Evolutionary conservation across 1,140 invertebrate genomes (phyloP).

Genomic region (Melanaphis sacchari): DNA sequence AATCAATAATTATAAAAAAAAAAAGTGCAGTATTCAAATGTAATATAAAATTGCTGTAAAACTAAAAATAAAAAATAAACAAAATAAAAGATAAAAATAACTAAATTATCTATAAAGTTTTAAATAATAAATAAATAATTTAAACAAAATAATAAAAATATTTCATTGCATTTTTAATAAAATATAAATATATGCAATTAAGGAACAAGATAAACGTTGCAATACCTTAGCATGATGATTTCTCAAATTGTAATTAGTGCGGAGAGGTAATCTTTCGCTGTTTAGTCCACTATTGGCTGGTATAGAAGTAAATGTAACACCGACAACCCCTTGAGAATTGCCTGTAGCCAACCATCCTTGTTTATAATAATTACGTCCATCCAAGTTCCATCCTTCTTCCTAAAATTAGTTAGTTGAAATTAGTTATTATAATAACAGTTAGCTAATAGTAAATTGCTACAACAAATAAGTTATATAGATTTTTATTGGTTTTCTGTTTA

Average conservation of each 20-base stretch:
- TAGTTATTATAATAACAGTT: too few species aligned
- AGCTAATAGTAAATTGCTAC: too few species aligned
- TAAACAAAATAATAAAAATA: constrained; percentile 30
- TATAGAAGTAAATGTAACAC: constrained; percentile 90
- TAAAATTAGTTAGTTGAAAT: constrained; percentile 65
- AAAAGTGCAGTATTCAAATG: constrained; percentile 23
- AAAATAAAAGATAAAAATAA: constrained; percentile 38
- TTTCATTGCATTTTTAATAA: neutral
- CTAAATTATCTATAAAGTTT: constrained; percentile 8
- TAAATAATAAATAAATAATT: constrained; percentile 11
- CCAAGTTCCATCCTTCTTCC: constrained; percentile 93
- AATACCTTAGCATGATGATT: constrained; percentile 93
- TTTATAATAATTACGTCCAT: constrained; percentile 94
- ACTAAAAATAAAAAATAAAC: constrained; percentile 47
- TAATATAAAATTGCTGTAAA: constrained; percentile 36
- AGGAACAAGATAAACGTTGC: neutral
- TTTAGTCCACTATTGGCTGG: constrained; percentile 81
- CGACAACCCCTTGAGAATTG: constrained; percentile 91
- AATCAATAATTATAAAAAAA: constrained; percentile 46
- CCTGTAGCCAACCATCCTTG: constrained; percentile 98
- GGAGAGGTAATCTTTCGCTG: constrained; percentile 77
- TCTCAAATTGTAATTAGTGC: constrained; percentile 96
- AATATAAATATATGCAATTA: neutral
- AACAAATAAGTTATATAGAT: too few species aligned
- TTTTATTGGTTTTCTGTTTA: too few species aligned